Conservation (phyloP, 2,797 vertebrate species). For the Tamandua tetradactyla region DNA sequence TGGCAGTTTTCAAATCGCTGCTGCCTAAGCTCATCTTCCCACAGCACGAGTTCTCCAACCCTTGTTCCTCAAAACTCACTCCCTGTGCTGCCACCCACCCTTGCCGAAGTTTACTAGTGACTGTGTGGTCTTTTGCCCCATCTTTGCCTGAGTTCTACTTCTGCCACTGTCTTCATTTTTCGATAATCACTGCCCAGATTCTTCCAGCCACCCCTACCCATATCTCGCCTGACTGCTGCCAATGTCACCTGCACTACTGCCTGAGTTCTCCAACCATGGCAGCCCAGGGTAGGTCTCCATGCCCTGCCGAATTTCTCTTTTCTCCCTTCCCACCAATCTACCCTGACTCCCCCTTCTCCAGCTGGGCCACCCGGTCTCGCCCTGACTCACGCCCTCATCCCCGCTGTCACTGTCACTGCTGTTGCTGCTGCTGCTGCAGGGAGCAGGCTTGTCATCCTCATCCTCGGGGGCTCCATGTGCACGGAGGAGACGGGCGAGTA, state of each 20-base stretch:
- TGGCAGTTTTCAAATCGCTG: neutral
- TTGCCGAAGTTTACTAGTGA: neutral
- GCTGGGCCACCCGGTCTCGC: neutral
- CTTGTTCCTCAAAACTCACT: neutral
- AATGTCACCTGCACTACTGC: rapidly evolving
- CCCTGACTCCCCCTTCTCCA: neutral
- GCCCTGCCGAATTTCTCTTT: neutral
- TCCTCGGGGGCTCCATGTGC: constrained; percentile 82
- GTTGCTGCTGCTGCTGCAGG: constrained; percentile 54
- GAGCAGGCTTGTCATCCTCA: constrained; percentile 77
- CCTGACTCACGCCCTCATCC: constrained; percentile 71
- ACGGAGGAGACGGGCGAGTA: constrained; percentile 83
- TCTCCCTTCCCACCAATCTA: too few species aligned
- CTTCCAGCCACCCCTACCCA: neutral
- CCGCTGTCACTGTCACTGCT: constrained; percentile 42
- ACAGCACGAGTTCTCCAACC: neutral
- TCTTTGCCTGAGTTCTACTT: neutral
- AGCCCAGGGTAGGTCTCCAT: rapidly evolving
- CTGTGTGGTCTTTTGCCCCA: rapidly evolving
- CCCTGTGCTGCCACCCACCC: neutral
- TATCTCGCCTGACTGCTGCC: neutral
- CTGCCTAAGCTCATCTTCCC: neutral
- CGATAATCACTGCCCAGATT: rapidly evolving
- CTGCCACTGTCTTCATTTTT: neutral
- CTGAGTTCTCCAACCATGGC: neutral